Evolutionary conservation across 1,140 invertebrate species (phyloP), one percentile per base, ranked within the genome.

Genomic region (Nixonia krombeini): DNA sequence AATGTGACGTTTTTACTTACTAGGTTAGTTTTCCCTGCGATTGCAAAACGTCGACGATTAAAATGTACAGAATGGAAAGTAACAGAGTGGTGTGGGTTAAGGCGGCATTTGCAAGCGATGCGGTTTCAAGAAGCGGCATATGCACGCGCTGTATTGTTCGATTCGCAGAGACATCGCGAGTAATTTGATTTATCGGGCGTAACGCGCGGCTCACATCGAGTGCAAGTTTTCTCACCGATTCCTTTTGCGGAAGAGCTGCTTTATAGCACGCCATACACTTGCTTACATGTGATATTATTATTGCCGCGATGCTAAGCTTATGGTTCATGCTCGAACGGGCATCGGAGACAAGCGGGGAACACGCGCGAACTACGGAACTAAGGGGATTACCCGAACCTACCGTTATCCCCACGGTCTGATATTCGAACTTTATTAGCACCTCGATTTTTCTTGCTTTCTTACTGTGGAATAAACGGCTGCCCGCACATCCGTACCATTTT

Each of bases 141-240:
- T n/a, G n/a, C 13, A 44, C 38, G 26, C n/a, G 3, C 29, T 12
- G 9, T 33, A 4, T 33, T 33, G 9, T 33, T 33, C 9, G 25
- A 4, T 33, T 33, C 29, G 4, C 13, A 9, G 3, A 2, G 13
- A 33, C 29, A 10, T 33, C 2, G 3, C n/a, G 29, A 68, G 72
- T 73, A 75, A 74, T 72, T 75, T 78, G 77, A 78, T 78, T 75
- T 74, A 79, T 79, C 46, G 55, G 40, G 44, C 38, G 50, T 45
- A 29, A 64, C 41, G 33, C 33, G n/a, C 23, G 4, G 21, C 21
- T 46, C 46, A 53, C 72, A 35, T 37, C 72, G 45, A 68, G 64
- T 78, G 74, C 42, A 38, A 68, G 50, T 70, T 70, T 79, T 79
- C 75, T 75, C 75, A 79, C 74, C 59, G 51, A 35, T 55, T 66